phyloP scores from a whole-genome alignment of 2,888 invertebrate species.

The Strigamia transsilvanica region DNA sequence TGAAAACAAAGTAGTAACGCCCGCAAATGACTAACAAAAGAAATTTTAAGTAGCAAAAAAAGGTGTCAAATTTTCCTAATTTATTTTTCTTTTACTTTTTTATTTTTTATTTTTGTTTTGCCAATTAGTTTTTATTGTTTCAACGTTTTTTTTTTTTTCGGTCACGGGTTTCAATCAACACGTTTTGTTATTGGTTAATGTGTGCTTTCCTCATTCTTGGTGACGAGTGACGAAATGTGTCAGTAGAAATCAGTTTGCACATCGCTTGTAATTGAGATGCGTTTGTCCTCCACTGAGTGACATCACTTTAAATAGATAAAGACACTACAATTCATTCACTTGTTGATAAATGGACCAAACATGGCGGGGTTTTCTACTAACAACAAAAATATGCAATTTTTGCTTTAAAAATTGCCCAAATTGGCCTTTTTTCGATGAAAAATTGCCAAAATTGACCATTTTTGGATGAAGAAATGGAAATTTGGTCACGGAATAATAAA shows the following conservation, averaged over 20 bases:
- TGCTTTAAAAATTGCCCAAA: too few relatives aligned
- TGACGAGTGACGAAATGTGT: conserved; percentile 23
- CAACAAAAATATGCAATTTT: too few relatives aligned
- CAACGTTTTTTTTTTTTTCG: not conserved
- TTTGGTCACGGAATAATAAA: too few relatives aligned
- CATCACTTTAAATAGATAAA: conserved; percentile 49
- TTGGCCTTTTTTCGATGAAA: too few relatives aligned
- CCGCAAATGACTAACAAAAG: conserved; percentile 21
- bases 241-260: conserved; percentile 45
- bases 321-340: conserved; percentile 44
- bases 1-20: conserved; percentile 3
- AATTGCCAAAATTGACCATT: too few relatives aligned
- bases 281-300: conserved; percentile 48
- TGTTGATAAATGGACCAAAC: conserved; percentile 37
- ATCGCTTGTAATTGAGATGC: conserved; percentile 45
- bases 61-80: not conserved
- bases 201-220: not conserved
- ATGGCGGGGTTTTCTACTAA: not conserved
- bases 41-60: not conserved
- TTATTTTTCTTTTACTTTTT: not conserved
- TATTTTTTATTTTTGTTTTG: too few relatives aligned
- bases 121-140: not conserved
- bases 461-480: too few relatives aligned
- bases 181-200: conserved; percentile 32
- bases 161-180: conserved; percentile 15